Percentiles rank a stretch among this genome's conserved stretches.
Conservation (phyloP, 2,888 invertebrate genomes). For the Doris montereyensis region DNA sequence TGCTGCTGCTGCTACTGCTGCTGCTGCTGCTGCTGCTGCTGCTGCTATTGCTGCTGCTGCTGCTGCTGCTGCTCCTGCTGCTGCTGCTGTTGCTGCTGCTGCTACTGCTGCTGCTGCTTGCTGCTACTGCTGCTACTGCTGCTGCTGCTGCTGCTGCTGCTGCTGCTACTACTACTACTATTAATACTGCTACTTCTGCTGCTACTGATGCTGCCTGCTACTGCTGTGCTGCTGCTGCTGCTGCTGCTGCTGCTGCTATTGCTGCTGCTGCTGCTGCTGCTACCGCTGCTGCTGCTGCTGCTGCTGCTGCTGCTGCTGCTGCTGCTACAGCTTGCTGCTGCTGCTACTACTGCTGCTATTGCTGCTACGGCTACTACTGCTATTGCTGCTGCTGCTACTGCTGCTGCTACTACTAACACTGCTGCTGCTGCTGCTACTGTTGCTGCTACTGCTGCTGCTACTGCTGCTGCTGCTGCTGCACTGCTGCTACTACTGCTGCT, state of each 20-base stretch:
- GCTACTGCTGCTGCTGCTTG: background rate
- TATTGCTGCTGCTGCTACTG: background rate
- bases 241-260: background rate
- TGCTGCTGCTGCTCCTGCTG: background rate
- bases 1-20: background rate
- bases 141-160: background rate
- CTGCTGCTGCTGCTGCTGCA: background rate
- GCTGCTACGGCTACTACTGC: background rate
- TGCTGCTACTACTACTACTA: background rate
- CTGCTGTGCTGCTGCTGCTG: background rate
- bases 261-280: background rate
- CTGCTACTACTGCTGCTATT: background rate
- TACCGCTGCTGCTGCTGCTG: background rate
- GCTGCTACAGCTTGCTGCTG: background rate
- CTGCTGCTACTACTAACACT: constrained; percentile 1
- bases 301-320: background rate
- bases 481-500: background rate
- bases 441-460: background rate
- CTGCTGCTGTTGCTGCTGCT: background rate
- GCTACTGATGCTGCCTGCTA: background rate
- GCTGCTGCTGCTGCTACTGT: too few relatives aligned
- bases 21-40: background rate
- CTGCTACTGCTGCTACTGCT: background rate
- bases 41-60: background rate
- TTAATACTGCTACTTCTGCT: background rate